Base-by-base conservation (phyloP, 2,888 invertebrate genomes). In the Epirrhoe alternata region DNA sequence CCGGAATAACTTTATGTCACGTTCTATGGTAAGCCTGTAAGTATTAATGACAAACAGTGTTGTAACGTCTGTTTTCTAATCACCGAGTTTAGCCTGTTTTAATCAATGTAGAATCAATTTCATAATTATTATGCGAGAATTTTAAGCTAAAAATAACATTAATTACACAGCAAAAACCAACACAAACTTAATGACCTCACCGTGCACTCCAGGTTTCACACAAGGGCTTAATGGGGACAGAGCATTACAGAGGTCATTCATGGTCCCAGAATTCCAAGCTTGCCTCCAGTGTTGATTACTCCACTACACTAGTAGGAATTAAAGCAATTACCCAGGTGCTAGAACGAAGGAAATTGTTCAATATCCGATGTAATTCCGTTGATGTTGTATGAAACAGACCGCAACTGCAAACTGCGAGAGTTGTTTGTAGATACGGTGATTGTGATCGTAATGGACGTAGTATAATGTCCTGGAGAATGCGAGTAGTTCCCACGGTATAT, bases 271-370 rank as follows among this genome's bases (percentile, higher is more conserved):
- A 12, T 42, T 12, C 38, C 38, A 53, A 47, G 10, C n/a, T 10
- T 47, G 12, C 61, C 6, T 53, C 64, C 16, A 50, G 17, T 14
- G 24, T 45, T 61, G n/a, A 12, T 65, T 57, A 55, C 10, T 55
- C 61, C 58, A 55, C 61, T 70, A 71, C 69, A 73, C 64, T 69
- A 67, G 71, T 71, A 75, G 74, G 74, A 80, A 81, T 81, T 78
- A 78, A 78, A 81, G 78, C 81, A 82, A 84, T 85, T 82, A 83
- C 76, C 73, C 68, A 71, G 71, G 68, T 68, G 68, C 58, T 68
- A 72, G 75, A 74, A 68, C 72, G 68, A 68, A 81, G 83, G 84
- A 86, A 85, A 86, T 86, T 85, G 85, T 83, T 82, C 84, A 82
- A 87, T 86, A 87, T 87, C 83, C 86, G 79, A 74, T 74, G 69